These are phyloP conservation scores for Brachylomia viminalis DNA, from an alignment of 2,888 invertebrate genomes.

Conservation along the genomic window DNA sequence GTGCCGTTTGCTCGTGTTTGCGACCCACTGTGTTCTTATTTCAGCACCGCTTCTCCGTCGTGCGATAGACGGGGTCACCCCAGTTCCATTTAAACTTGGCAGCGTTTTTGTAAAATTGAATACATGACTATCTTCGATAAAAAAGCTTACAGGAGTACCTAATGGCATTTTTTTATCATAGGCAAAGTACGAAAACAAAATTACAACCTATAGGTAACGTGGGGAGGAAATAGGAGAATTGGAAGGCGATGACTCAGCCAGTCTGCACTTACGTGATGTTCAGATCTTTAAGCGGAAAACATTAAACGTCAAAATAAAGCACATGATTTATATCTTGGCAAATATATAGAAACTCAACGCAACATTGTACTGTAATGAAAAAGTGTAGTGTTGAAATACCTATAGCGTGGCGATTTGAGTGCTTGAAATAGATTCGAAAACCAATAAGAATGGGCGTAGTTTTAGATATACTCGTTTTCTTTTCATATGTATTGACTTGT, in stretches of 20 bases:
- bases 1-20: neutral
- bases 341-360: slow-evolving; percentile 1
- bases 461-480: neutral
- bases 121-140: neutral
- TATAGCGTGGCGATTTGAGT: neutral
- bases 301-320: slow-evolving; percentile 12
- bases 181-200: neutral
- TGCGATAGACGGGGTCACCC: neutral
- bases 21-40: neutral
- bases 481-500: neutral
- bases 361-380: neutral
- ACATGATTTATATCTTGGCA: slow-evolving; percentile 6
- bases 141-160: neutral
- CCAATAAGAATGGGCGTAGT: neutral
- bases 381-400: neutral
- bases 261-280: slow-evolving; percentile 7
- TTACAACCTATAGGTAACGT: neutral
- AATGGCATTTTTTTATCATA: neutral
- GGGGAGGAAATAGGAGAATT: slow-evolving; percentile 27
- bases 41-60: neutral
- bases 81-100: neutral
- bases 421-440: neutral
- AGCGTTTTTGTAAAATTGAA: neutral
- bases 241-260: slow-evolving; percentile 35
- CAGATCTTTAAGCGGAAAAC: slow-evolving; percentile 4